Percentiles rank a stretch among this genome's conserved stretches.
Evolutionary conservation across 2,888 invertebrate genomes (phyloP).

Genomic region (Oxyteleia sp.): DNA sequence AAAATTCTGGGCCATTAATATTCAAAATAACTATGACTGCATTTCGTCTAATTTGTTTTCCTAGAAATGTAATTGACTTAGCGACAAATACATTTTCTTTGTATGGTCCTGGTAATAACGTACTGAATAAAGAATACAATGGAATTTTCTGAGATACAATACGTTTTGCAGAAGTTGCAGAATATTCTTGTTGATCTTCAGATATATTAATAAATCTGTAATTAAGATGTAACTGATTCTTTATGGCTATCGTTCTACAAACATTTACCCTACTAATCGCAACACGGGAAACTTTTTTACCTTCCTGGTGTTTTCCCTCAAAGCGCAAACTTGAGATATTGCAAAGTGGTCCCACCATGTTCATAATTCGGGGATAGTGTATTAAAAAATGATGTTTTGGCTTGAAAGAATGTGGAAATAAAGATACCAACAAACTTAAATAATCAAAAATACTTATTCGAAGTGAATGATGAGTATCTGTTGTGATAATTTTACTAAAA

Average conservation of each 20-base stretch:
- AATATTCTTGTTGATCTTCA: neutral
- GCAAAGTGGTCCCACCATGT: slow-evolving; percentile 65
- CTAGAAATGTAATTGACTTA: neutral
- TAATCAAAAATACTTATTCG: slow-evolving; percentile 4
- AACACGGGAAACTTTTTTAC: slow-evolving; percentile 56
- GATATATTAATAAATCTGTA: slow-evolving; percentile 41
- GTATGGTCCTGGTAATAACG: neutral
- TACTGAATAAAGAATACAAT: neutral
- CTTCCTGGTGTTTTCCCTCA: slow-evolving; percentile 49
- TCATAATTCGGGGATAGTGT: slow-evolving; percentile 70
- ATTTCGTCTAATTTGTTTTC: neutral
- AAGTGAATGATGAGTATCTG: slow-evolving; percentile 1
- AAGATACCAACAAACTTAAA: slow-evolving; percentile 7
- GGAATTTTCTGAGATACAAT: neutral
- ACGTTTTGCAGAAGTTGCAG: neutral
- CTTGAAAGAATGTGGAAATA: slow-evolving; percentile 27
- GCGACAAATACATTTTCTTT: slow-evolving; percentile 5
- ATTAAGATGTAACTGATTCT: slow-evolving; percentile 67
- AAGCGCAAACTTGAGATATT: slow-evolving; percentile 27
- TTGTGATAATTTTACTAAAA: neutral
- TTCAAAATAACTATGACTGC: neutral
- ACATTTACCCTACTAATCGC: slow-evolving; percentile 67
- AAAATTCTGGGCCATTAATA: neutral
- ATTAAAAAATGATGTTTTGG: slow-evolving; percentile 73
- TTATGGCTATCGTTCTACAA: slow-evolving; percentile 19